Evolutionary conservation across 2,113 vertebrate species (phyloP).

Genomic region (Alectura lathami): DNA sequence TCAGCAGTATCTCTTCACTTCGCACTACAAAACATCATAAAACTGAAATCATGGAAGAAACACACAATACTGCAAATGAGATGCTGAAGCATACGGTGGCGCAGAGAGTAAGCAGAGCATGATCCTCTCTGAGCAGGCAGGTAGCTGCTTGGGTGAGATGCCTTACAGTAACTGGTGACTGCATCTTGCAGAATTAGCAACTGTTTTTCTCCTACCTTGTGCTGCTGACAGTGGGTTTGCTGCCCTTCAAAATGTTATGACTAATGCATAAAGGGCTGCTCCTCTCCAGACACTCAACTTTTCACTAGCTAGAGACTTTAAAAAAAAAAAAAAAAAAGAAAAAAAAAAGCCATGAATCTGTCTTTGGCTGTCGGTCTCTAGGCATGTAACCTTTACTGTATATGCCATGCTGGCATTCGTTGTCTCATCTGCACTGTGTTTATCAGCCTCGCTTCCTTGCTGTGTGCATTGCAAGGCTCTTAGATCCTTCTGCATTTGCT

Average conservation of each 20-base stretch:
- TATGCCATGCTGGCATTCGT: background rate
- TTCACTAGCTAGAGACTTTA: background rate
- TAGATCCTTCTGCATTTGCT: background rate
- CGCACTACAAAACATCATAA: background rate
- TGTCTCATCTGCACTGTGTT: background rate
- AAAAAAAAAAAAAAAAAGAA: background rate
- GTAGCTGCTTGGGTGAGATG: background rate
- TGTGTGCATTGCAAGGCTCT: background rate
- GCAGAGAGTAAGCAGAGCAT: background rate
- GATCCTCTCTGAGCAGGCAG: background rate
- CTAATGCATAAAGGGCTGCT: conserved; percentile 2
- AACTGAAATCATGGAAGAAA: background rate
- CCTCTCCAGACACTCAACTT: conserved; percentile 41
- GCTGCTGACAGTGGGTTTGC: conserved; percentile 9
- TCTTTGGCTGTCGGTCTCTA: conserved; percentile 36
- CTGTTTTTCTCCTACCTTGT: background rate
- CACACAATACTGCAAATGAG: background rate
- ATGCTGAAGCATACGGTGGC: background rate
- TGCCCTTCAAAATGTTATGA: conserved; percentile 32
- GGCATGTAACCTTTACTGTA: conserved; percentile 26
- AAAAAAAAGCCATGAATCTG: background rate
- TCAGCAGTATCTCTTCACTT: background rate
- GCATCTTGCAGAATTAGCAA: background rate
- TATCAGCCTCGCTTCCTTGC: background rate
- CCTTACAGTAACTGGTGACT: background rate